phyloP scores from a whole-genome alignment of 2,797 vertebrate species.

The Cetoscarus ocellatus region DNA sequence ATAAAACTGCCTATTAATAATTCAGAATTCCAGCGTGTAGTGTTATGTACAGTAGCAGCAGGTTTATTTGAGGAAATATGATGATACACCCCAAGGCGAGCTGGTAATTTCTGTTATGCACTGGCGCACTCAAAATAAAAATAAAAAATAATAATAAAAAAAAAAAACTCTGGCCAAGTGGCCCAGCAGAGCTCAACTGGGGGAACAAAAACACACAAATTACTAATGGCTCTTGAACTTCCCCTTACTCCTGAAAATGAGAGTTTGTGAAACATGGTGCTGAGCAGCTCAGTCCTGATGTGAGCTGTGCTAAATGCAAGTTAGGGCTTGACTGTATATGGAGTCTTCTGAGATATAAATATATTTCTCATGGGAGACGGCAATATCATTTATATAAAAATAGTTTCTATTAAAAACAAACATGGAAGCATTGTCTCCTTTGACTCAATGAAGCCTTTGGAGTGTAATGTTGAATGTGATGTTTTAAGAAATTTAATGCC shows the following conservation, averaged over 20 bases:
- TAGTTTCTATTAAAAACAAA: too few relatives aligned
- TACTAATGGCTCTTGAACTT: constrained; percentile 48
- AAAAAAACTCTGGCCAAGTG: constrained; percentile 50
- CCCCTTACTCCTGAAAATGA: constrained; percentile 34
- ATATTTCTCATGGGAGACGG: too few relatives aligned
- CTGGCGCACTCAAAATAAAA: constrained; percentile 52
- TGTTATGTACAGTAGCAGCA: constrained; percentile 72
- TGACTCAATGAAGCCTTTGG: too few relatives aligned
- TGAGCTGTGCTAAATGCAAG: constrained; percentile 34
- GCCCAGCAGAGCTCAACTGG: constrained; percentile 27
- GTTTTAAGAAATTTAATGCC: too few relatives aligned
- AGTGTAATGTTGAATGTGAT: too few relatives aligned
- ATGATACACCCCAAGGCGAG: constrained; percentile 55
- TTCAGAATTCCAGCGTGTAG: constrained; percentile 69
- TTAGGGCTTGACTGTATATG: constrained; percentile 5
- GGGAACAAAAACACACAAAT: constrained; percentile 56
- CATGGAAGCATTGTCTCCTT: too few relatives aligned
- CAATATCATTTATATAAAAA: too few relatives aligned
- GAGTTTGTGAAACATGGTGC: constrained; percentile 33
- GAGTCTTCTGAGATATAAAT: too few relatives aligned
- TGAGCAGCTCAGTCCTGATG: constrained; percentile 44
- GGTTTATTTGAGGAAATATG: constrained; percentile 72
- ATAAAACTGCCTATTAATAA: constrained; percentile 77
- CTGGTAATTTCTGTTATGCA: constrained; percentile 41
- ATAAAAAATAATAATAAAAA: constrained; percentile 63